Evolutionary conservation across 2,113 vertebrate genomes (phyloP).

Genomic region (Vimba vimba): DNA sequence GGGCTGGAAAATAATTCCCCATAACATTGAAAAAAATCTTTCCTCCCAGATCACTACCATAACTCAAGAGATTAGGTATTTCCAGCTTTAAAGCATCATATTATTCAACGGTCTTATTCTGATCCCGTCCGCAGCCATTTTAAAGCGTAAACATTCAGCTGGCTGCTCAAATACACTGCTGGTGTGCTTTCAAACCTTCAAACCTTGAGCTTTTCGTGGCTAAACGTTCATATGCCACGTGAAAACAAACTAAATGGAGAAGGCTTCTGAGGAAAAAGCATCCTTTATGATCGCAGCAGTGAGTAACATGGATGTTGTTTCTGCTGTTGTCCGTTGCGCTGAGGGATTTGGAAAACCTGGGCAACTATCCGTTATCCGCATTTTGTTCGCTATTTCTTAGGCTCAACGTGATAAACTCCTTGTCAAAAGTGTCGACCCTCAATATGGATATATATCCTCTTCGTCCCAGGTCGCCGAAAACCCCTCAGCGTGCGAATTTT

Average conservation of each 20-base stretch:
- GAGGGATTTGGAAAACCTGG: constrained; percentile 54
- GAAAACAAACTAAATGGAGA: background rate
- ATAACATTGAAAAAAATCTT: constrained; percentile 29
- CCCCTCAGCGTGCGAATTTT: constrained; percentile 4
- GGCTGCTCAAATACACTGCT: constrained; percentile 38
- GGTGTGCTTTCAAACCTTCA: constrained; percentile 40
- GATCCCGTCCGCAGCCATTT: constrained; percentile 77
- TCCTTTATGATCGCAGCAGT: constrained; percentile 39
- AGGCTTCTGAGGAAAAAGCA: constrained; percentile 11
- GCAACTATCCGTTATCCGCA: constrained; percentile 41
- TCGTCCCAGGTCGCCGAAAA: constrained; percentile 21
- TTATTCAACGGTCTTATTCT: constrained; percentile 59
- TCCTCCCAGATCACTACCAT: constrained; percentile 15
- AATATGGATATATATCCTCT: constrained; percentile 26
- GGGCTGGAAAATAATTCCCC: constrained; percentile 56
- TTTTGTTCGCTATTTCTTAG: constrained; percentile 31
- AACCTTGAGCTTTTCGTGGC: background rate
- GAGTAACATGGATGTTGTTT: constrained; percentile 58
- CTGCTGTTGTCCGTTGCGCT: constrained; percentile 47
- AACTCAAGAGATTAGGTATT: background rate
- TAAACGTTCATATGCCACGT: constrained; percentile 1
- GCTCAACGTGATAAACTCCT: background rate
- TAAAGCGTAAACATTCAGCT: constrained; percentile 73
- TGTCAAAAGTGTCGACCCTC: background rate
- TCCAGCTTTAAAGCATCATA: constrained; percentile 42